Evolutionary conservation across 35 echinoderm and acorn worm genomes (phyloP).

Genomic region (Amphiura filiformis): DNA sequence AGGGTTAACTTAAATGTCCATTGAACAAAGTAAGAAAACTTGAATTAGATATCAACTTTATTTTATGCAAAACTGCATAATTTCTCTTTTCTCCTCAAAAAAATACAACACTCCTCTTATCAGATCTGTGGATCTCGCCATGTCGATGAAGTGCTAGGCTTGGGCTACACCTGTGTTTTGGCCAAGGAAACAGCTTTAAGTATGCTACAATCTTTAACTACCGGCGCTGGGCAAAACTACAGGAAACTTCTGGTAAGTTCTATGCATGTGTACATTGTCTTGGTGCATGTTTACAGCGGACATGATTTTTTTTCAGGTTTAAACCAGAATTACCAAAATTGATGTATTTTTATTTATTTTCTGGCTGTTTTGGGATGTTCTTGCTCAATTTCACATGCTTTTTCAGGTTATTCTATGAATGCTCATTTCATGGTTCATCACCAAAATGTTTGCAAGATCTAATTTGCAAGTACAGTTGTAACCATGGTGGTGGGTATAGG

Average conservation of each 20-base stretch:
- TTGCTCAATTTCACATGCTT: neutral
- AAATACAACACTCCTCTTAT: no score
- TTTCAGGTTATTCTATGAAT: no score
- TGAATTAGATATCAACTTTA: no score
- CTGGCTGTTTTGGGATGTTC: neutral
- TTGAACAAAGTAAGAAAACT: no score
- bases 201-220: constrained; percentile 49
- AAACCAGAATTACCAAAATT: neutral
- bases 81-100: no score
- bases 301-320: neutral
- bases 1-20: no score
- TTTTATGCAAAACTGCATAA: no score
- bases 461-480: no score
- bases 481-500: no score
- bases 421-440: no score
- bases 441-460: no score
- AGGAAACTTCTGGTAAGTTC: constrained; percentile 76
- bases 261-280: neutral
- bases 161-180: constrained; percentile 54
- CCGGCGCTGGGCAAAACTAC: constrained; percentile 70
- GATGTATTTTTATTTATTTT: neutral
- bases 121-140: constrained; percentile 71
- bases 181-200: constrained; percentile 44
- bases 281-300: neutral
- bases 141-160: constrained; percentile 60